Evolutionary conservation across 2,113 vertebrate species (phyloP), one percentile per base, ranked within the genome.

Genomic region (Burhinus bistriatus): DNA sequence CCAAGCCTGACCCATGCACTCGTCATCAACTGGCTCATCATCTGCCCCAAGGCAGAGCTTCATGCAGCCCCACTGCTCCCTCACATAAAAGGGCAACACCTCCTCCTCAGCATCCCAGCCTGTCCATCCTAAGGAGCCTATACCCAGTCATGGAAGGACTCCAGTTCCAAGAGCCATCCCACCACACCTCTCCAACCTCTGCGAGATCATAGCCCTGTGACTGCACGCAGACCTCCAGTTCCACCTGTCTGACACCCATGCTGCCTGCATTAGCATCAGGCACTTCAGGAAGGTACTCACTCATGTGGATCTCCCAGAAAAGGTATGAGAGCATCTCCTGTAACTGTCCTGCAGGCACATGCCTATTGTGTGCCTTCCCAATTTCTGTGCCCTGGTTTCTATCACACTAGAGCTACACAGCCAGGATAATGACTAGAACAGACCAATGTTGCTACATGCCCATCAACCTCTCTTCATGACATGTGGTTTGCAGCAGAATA

Each of bases 341-440:
- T 7, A 49, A 15, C 27, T 34, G 21, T 4, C 21, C 70, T 55
- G 62, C 49, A 83, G 65, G 19, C 21, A 79, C 25, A 15, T 1
- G 1, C 26, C 65, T 36, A 9, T 3, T 23, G 7, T 1, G 0
- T 27, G 26, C 40, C 30, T 36, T 30, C n/a, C 42, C 3, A 1
- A 1, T 15, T 47, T 34, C 40, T 30, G 0, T 13, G 29, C 7
- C 29, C 69, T 59, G 22, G 15, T 29, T 73, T 47, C 70, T 9
- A 3, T 22, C 25, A 17, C 26, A 29, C 30, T 1, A 47, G 32
- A 75, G 45, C 22, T 13, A 51, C 49, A 51, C 49, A 51, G 22
- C 18, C 45, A 57, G 26, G 22, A 22, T 4, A 44, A 52, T 1
- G 54, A 34, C 29, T 29, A 44, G 44, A 49, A 58, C 36, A 86